Conservation (phyloP, 2,888 invertebrate genomes). For the Nymphalis polychloros region DNA sequence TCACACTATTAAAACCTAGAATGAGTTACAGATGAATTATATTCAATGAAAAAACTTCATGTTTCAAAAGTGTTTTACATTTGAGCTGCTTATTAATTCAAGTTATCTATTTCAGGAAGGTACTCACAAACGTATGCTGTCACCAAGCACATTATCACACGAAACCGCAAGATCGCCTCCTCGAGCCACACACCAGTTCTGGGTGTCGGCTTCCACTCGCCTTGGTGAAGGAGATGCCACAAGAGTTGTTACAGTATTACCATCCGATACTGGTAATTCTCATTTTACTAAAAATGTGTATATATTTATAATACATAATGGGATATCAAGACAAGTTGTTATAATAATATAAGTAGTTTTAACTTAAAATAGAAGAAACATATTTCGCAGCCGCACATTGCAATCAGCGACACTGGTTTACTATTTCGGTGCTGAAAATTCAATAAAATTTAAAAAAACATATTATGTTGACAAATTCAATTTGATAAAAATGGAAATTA, state of each 20-base stretch:
- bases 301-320: no score
- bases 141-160: conserved; percentile 86
- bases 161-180: conserved; percentile 87
- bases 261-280: conserved; percentile 84
- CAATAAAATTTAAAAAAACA: no score
- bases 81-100: no score
- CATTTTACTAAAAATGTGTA: no score
- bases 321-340: not conserved
- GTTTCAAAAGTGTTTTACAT: no score
- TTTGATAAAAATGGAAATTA: no score
- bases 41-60: no score
- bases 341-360: not conserved
- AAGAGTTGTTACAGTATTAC: conserved; percentile 87
- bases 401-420: not conserved
- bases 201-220: conserved; percentile 88
- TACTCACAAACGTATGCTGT: conserved; percentile 87
- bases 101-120: conserved; percentile 77
- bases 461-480: no score
- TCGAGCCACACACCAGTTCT: conserved; percentile 88
- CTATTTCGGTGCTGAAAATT: not conserved
- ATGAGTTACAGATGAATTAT: conserved; percentile 8
- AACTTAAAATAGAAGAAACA: no score
- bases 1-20: not conserved
- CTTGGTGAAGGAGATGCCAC: conserved; percentile 93
- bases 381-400: no score